These are phyloP conservation scores for Alfaro cultratus DNA, from an alignment of 2,797 vertebrate genomes.

Conservation along the genomic window DNA sequence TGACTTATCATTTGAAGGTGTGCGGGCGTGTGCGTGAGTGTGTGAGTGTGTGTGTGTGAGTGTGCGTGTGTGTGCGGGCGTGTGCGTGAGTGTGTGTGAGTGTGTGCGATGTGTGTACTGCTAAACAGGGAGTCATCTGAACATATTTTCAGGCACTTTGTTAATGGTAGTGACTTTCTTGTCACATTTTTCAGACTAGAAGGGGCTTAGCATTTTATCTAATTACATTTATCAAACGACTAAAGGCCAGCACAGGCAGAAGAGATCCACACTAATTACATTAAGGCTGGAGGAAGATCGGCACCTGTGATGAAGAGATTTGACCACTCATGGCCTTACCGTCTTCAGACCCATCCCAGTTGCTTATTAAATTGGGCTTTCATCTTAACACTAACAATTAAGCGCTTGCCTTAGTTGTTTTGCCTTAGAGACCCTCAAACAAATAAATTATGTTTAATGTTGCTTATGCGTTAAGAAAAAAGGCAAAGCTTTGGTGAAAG, in stretches of 20 bases:
- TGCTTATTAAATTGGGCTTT: constrained; percentile 79
- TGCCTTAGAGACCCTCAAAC: constrained; percentile 33
- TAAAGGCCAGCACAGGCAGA: constrained; percentile 63
- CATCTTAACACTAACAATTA: constrained; percentile 67
- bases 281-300: constrained; percentile 72
- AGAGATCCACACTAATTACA: constrained; percentile 79
- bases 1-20: background rate
- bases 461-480: constrained; percentile 37
- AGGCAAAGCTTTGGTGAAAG: constrained; percentile 30
- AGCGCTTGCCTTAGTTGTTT: constrained; percentile 42
- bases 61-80: too few species aligned
- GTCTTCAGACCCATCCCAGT: constrained; percentile 56
- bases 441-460: constrained; percentile 18
- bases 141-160: constrained; percentile 55
- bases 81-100: background rate
- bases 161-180: constrained; percentile 62
- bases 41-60: too few species aligned
- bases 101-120: background rate
- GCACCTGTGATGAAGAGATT: constrained; percentile 74
- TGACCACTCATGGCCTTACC: constrained; percentile 44
- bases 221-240: constrained; percentile 80
- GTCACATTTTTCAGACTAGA: constrained; percentile 57
- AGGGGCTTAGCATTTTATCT: constrained; percentile 64
- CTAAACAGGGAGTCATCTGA: constrained; percentile 48
- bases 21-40: too few species aligned